Evolutionary conservation across 2,797 vertebrate species (phyloP), one percentile per base, ranked within the genome.

Genomic region (Microctenopoma stevenorrisi): DNA sequence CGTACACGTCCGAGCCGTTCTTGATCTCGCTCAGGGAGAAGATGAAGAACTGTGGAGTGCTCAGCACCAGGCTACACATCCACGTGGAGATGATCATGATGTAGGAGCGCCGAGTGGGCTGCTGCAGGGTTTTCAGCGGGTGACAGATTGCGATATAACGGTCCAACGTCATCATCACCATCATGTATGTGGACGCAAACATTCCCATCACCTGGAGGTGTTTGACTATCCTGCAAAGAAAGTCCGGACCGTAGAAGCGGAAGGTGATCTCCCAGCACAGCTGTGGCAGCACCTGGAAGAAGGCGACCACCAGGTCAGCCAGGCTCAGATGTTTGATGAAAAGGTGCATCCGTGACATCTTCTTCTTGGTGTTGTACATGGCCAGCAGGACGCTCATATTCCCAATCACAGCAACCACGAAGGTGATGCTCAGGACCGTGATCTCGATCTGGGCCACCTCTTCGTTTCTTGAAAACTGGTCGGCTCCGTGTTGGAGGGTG

Each of bases 121-220:
- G 96, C 90, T 96, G 97, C 54, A 98, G 94, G 5, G 96, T 98
- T 87, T 97, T 97, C 62, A 99, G 93, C 1, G 98, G 98, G 92
- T 98, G 97, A 89, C 98, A 99, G 79, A 99, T 97, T 8, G 98
- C 97, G 51, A 99, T 96, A 91, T 99, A 99, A 56, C 97, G 96
- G 89, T 99, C 98, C 78, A 97, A 90, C 4, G 98, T 97, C 97
- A 99, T 98, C 93, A 96, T 97, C 60, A 99, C 96, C 91, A 99
- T 95, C 97, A 99, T 95, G 84, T 99, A 99, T 14, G 97, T 96
- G 57, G 97, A 99, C 3, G 96, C 97, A 51, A 97, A 98, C 97
- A 99, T 99, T 50, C 95, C 96, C 88, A 96, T 95, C 81, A 99
- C 96, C 86, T 99, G 98, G 60, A 98, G 92, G 87, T 99, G 97